Conservation (phyloP, 2,888 invertebrate genomes). For the Oxystoma pomonae region DNA sequence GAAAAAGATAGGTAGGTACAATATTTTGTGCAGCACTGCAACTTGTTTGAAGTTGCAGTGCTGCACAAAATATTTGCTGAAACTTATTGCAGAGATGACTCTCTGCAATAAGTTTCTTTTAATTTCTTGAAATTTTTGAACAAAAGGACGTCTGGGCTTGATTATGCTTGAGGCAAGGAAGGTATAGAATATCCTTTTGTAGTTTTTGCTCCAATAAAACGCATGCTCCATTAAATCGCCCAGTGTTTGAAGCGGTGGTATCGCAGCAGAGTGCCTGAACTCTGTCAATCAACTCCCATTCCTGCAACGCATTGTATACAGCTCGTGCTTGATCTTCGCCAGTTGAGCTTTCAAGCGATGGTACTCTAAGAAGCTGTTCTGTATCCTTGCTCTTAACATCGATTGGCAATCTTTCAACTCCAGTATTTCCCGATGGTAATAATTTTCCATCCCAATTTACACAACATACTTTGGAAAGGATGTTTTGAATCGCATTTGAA, state of each 20-base stretch:
- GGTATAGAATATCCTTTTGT: no score
- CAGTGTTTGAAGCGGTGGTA: conserved; percentile 32
- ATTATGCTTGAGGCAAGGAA: no score
- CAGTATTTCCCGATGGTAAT: conserved; percentile 23
- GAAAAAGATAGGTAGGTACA: no score
- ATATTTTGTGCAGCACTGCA: no score
- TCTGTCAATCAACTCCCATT: conserved; percentile 27
- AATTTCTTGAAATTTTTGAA: no score
- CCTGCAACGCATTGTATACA: conserved; percentile 17
- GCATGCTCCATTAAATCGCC: conserved; percentile 28
- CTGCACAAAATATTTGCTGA: no score
- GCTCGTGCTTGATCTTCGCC: conserved; percentile 4
- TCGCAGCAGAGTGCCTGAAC: conserved; percentile 26
- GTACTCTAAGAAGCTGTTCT: conserved; percentile 26
- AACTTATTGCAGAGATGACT: no score
- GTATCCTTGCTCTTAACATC: conserved; percentile 25
- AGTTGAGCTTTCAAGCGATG: not conserved
- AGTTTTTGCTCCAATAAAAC: conserved; percentile 30
- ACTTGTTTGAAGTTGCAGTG: no score
- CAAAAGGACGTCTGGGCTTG: no score
- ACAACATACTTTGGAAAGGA: conserved; percentile 17
- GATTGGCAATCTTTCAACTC: conserved; percentile 30
- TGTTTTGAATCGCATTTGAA: conserved; percentile 3
- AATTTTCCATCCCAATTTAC: conserved; percentile 34
- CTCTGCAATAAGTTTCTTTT: no score